A percentile compares a stretch with the other conserved stretches of the same genome.
These are phyloP conservation scores for Chaetodon trifasciatus DNA, from an alignment of 2,797 vertebrate species.

Conservation along the genomic window DNA sequence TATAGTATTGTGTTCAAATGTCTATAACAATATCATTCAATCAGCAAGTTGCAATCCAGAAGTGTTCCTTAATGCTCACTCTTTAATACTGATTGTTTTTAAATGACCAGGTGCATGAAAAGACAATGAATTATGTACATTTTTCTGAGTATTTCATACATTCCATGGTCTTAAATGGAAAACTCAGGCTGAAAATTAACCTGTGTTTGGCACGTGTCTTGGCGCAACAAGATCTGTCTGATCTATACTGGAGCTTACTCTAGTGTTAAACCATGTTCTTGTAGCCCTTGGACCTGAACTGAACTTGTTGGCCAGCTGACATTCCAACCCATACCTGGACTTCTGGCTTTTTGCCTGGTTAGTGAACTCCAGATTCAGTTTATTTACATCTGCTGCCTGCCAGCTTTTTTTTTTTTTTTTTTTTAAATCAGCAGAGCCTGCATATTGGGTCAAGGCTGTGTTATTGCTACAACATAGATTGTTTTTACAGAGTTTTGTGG, in stretches of 20 bases:
- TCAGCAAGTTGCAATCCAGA: not conserved
- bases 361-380: conserved; percentile 59
- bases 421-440: conserved; percentile 36
- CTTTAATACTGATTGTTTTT: not conserved
- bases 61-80: not conserved
- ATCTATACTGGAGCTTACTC: not conserved
- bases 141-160: not conserved
- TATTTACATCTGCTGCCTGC: conserved; percentile 55
- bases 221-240: not conserved
- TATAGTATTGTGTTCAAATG: not conserved
- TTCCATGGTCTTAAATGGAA: not conserved
- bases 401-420: conserved; percentile 25
- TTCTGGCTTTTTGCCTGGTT: conserved; percentile 36
- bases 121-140: not conserved
- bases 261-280: not conserved
- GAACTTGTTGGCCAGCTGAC: not conserved
- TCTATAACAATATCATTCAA: not conserved
- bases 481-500: conserved; percentile 60
- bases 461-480: conserved; percentile 70
- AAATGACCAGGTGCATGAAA: not conserved
- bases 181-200: not conserved
- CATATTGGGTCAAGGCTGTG: conserved; percentile 66
- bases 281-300: conserved; percentile 25
- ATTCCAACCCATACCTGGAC: conserved; percentile 1
- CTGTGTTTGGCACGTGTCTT: not conserved